Percentiles rank a stretch among this genome's conserved stretches.
Evolutionary conservation across 2,797 vertebrate species (phyloP).

Genomic region (Mus minutoides): DNA sequence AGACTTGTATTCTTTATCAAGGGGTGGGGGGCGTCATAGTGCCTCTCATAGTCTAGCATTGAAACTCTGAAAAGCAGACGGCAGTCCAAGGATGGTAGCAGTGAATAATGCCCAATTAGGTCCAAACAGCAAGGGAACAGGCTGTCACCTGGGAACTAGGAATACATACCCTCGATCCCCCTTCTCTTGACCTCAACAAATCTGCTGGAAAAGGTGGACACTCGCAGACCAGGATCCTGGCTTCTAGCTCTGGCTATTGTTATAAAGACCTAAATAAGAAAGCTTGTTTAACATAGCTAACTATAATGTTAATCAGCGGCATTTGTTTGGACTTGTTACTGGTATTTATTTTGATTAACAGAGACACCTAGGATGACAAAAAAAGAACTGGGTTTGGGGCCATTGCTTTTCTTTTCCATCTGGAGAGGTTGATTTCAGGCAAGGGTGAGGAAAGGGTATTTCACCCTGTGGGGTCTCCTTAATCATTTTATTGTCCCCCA

Average conservation of each 20-base stretch:
- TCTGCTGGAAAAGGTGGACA: neutral
- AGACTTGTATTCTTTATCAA: neutral
- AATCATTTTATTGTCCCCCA: no score
- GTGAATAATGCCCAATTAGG: neutral
- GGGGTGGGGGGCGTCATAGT: neutral
- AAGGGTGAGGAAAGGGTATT: neutral
- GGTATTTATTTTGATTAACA: slow-evolving; percentile 25
- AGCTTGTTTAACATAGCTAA: neutral
- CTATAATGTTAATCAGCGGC: neutral
- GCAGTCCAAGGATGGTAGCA: neutral
- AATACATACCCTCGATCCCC: neutral
- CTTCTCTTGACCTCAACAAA: neutral
- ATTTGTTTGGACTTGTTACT: neutral
- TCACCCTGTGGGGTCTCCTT: neutral
- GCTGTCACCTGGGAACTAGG: neutral
- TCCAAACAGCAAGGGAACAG: neutral
- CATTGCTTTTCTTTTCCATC: neutral
- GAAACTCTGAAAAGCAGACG: neutral
- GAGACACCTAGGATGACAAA: neutral
- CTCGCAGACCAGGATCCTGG: neutral
- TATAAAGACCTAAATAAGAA: neutral
- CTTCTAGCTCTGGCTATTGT: neutral
- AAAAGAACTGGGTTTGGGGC: neutral
- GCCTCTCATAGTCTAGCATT: neutral
- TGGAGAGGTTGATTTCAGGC: neutral